A percentile compares a stretch with the other conserved stretches of the same genome.
Conservation (phyloP, 2,888 invertebrate species). For the Stenodema calcarata region DNA sequence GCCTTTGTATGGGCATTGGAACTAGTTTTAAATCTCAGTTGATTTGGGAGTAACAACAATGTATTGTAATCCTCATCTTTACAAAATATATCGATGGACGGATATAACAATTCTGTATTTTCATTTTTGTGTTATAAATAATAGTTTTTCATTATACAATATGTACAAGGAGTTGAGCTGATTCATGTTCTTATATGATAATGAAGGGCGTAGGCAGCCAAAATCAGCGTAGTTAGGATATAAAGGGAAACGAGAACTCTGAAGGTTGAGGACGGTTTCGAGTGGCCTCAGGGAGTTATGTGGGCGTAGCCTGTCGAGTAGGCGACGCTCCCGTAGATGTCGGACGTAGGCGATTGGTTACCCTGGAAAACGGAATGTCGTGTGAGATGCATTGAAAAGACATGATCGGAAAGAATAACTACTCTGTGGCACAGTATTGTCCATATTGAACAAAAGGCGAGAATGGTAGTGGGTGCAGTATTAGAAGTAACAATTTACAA, state of each 20-base stretch:
- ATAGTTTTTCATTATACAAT: conserved; percentile 31
- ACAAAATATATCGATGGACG: conserved; percentile 12
- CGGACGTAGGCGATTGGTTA: conserved; percentile 60
- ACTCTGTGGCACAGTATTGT: too few species aligned
- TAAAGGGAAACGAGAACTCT: background rate
- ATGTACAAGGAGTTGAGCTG: conserved; percentile 1
- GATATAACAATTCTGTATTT: background rate
- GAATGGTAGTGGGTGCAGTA: too few species aligned
- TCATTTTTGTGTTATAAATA: background rate
- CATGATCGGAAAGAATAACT: too few species aligned
- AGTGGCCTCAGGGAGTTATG: conserved; percentile 57
- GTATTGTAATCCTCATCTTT: background rate
- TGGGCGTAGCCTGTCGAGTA: conserved; percentile 66
- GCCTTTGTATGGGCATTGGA: background rate
- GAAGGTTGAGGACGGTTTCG: background rate
- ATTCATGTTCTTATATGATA: background rate
- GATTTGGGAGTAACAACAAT: background rate
- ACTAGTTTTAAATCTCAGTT: background rate
- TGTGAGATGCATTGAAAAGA: too few species aligned
- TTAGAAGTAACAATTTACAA: too few species aligned
- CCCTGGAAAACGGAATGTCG: conserved; percentile 57
- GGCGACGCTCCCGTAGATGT: conserved; percentile 63
- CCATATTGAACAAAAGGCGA: too few species aligned
- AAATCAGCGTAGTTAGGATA: background rate
- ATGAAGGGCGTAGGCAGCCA: background rate